phyloP scores from a whole-genome alignment of 2,113 vertebrate species.

The Tenrec ecaudatus region DNA sequence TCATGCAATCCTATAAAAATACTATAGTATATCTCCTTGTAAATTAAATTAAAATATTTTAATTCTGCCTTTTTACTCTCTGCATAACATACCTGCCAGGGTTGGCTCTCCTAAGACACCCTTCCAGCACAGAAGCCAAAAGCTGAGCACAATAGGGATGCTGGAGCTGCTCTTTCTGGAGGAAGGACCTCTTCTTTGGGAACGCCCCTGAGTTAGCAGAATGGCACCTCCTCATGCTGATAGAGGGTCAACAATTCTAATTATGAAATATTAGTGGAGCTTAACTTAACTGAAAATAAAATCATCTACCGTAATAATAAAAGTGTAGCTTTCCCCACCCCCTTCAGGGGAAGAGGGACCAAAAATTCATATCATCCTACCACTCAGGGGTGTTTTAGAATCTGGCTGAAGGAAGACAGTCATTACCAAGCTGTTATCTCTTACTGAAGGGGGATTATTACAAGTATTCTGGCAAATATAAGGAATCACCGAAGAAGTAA shows the following conservation, averaged over 20 bases:
- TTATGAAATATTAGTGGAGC: conserved; percentile 24
- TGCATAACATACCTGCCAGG: conserved; percentile 68
- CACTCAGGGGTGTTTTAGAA: conserved; percentile 15
- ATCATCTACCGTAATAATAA: conserved; percentile 34
- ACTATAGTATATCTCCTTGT: conserved; percentile 6
- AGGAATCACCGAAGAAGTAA: conserved; percentile 53
- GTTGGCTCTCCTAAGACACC: conserved; percentile 25
- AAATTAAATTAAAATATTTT: conserved; percentile 24
- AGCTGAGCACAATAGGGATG: neutral
- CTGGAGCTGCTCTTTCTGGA: conserved; percentile 1
- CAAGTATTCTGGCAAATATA: conserved; percentile 36
- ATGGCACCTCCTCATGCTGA: conserved; percentile 44
- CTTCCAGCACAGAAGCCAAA: conserved; percentile 34
- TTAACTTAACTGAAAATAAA: conserved; percentile 28
- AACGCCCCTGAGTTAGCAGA: conserved; percentile 54
- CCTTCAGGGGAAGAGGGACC: neutral
- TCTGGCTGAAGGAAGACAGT: neutral
- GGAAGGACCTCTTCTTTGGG: conserved; percentile 52
- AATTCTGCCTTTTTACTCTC: neutral
- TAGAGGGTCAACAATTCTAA: neutral
- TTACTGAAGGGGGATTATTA: conserved; percentile 30
- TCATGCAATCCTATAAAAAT: conserved; percentile 19
- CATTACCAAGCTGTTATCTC: conserved; percentile 3
- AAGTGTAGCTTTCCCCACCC: neutral
- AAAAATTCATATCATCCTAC: neutral